These are phyloP conservation scores for Macquaria ambigua DNA, from an alignment of 2,113 vertebrate species.

Conservation along the genomic window DNA sequence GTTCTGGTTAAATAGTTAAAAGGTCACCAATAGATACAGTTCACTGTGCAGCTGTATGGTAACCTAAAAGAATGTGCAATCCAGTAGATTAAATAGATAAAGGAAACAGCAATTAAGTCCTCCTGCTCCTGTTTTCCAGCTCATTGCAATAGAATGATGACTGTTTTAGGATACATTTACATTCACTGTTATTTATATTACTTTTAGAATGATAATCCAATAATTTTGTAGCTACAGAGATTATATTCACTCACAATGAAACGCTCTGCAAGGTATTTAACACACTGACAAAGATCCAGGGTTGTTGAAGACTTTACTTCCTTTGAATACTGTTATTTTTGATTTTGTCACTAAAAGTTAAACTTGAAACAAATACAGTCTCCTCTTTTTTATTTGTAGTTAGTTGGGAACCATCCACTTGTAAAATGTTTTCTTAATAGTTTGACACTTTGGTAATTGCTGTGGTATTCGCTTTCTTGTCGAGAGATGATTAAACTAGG, in stretches of 20 bases:
- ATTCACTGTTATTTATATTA: constrained; percentile 58
- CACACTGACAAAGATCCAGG: constrained; percentile 68
- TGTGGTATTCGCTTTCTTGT: neutral
- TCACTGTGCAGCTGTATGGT: constrained; percentile 57
- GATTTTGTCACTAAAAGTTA: constrained; percentile 77
- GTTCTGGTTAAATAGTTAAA: constrained; percentile 44
- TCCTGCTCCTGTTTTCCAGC: constrained; percentile 36
- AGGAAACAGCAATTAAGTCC: constrained; percentile 17
- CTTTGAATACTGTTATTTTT: constrained; percentile 75
- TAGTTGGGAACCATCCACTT: neutral
- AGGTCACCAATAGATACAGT: constrained; percentile 50
- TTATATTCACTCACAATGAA: constrained; percentile 64
- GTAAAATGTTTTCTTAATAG: neutral
- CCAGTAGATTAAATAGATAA: constrained; percentile 47
- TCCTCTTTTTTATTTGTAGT: constrained; percentile 12
- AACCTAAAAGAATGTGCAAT: constrained; percentile 68
- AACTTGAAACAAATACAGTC: constrained; percentile 51
- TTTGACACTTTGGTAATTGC: neutral
- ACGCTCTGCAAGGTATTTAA: constrained; percentile 62
- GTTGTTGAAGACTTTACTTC: constrained; percentile 69
- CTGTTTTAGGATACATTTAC: constrained; percentile 45
- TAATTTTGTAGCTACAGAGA: constrained; percentile 75
- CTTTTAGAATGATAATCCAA: constrained; percentile 57
- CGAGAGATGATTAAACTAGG: neutral
- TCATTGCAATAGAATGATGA: constrained; percentile 61